These are phyloP conservation scores for Montipora foliosa DNA, from an alignment of 64 coral and sea anemone species.

Conservation along the genomic window DNA sequence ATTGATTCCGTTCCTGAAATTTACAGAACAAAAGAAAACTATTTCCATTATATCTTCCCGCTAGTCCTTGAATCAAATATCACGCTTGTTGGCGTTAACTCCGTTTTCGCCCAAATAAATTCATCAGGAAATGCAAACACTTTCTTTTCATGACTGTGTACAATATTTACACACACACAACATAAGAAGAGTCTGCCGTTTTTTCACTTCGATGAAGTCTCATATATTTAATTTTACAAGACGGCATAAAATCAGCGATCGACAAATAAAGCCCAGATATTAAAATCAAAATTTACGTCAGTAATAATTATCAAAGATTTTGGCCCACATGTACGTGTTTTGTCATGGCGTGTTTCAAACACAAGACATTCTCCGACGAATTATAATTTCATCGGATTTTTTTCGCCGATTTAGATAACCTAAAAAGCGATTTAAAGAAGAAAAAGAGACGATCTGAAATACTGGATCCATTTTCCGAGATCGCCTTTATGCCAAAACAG, in stretches of 20 bases:
- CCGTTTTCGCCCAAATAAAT: background rate
- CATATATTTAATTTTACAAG: background rate
- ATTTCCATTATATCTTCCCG: background rate
- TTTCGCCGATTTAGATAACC: background rate
- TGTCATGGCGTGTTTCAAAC: background rate
- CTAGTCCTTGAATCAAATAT: background rate
- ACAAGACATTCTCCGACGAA: background rate
- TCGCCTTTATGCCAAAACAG: background rate
- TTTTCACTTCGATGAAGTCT: background rate
- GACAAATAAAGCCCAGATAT: background rate
- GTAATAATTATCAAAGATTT: background rate
- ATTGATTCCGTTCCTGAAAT: background rate
- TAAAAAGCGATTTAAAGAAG: background rate
- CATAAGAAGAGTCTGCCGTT: background rate
- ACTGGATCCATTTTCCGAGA: background rate
- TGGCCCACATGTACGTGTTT: too few relatives aligned
- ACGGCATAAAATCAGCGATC: background rate
- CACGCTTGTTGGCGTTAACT: background rate
- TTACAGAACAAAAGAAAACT: background rate
- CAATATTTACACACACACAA: background rate
- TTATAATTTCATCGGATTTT: background rate
- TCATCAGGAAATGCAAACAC: conserved; percentile 10
- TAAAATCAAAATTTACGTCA: background rate
- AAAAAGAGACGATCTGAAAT: background rate
- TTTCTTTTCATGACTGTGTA: background rate